Base-by-base conservation (phyloP, 2,888 invertebrate genomes). In the Orthosia gothica region DNA sequence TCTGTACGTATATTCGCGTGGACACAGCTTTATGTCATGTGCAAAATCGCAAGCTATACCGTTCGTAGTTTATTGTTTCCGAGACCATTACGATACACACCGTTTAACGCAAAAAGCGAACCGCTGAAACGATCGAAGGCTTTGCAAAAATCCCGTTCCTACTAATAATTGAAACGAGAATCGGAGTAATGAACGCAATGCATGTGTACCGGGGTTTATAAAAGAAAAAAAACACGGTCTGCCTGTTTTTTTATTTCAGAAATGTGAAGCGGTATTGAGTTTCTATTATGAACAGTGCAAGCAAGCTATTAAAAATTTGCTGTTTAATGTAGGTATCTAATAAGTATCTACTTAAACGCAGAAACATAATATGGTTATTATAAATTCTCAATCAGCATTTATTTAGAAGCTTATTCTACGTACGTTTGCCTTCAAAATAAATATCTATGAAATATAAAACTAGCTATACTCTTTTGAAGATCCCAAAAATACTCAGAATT, bases 51-150 rank as follows among this genome's bases (percentile, higher is more conserved):
- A 88, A 89, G 88, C 88, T 89, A 89, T 87, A 86, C 81, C 81
- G 79, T 84, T 87, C 88, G 89, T 86, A 86, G 91, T 93, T 92
- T 91, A 93, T 93, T 93, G 91, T 93, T 91, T 90, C 90, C 91
- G 89, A 87, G 83, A 90, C 91, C 91, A 92, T 94, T 93, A 91
- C 92, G 93, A 91, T 90, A 92, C 93, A 92, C 91, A 88, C 89
- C 93, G 93, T 92, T 94, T 89, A 92, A 92, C 92, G 86, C 90
- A 89, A 92, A 93, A 92, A 92, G 89, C 87, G 89, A 89, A 91
- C 84, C 85, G 85, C 85, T 87, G 83, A 87, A 84, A 88, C 89
- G 87, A 88, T 87, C 86, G 86, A 93, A 91, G 90, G 91, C 89
- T 84, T 87, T 83, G 86, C 87, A 88, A 85, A 87, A 86, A 79